Base-by-base conservation (phyloP, 2,888 invertebrate genomes). In the Glomeris marginata region DNA sequence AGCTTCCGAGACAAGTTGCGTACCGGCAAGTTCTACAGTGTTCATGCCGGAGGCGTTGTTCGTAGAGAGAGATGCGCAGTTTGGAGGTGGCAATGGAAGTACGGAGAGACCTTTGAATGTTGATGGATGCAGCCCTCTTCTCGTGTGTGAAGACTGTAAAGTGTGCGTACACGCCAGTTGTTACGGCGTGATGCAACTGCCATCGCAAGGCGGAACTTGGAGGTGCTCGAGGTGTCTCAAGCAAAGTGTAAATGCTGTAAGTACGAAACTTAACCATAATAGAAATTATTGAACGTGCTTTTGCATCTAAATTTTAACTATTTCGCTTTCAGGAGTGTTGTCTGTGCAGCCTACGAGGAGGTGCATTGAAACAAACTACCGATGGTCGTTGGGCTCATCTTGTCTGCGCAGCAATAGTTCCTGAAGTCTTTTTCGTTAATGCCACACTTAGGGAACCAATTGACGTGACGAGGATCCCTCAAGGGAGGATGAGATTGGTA, bases 121-220 rank as follows among this genome's bases (percentile, higher is more conserved):
- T 3, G 60, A 62, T 49, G 64, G 63, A 1, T 56, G 58, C 2
- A 69, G 69, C 48, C 59, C 61, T 21, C 63, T 77, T 22, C 58
- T 76, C 10, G 66, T 69, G n/a, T 77, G 77, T 60, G 62, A 66
- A 34, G 66, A 67, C 41, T 77, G 77, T 60, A 64, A 68, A 54
- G 69, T 77, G 8, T 73, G 74, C 54, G 76, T 77, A 11, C 77
- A 77, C 60, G 71, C 74, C 1, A 69, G 70, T 57, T 72, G 71
- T 58, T 72, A 71, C 52, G 69, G 68, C 13, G 54, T 58, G 10
- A 49, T 54, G 11, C 34, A 48, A 20, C 11, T 53, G 8, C 53
- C 51, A 13, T 15, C 45, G 4, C 41, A 50, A 11, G 45, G 34
- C 5, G 45, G 42, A n/a, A 53, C 63, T 52, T 72, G 71, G 71